Evolutionary conservation across 2,888 invertebrate species (phyloP), one percentile per base, ranked within the genome.

Genomic region (Polydrusus tereticollis): DNA sequence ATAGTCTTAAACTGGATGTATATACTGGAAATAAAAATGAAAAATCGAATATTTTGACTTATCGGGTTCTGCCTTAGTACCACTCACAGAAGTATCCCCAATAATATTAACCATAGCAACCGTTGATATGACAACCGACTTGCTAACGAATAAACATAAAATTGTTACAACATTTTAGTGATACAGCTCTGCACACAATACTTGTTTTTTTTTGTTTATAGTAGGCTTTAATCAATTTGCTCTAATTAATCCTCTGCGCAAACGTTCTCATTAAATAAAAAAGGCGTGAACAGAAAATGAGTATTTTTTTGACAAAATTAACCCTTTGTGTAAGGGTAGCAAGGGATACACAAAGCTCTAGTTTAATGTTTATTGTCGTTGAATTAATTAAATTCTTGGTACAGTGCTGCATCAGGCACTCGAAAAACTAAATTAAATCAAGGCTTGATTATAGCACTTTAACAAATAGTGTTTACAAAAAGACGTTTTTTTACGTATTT

Each of bases 401-500:
- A 26, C 14, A 50, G 14, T 10, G 20, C n/a, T 23, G 50, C 50
- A 50, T 14, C 26, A 20, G 26, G 14, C 14, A 6, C 20, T 23
- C 50, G n/a, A 20, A 50, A 23, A 50, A 50, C 23, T 26, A 26
- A 50, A 50, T 20, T 12, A 50, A 50, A 50, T 50, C 21, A 47
- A 4, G n/a, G 21, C 21, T 20, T 21, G 47, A 47, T 21, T 47
- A 12, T 21, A 16, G 38, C 4, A n/a, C 38, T 38, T 38, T 38
- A 12, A 33, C 2, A 10, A 5, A 10, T 33, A 33, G 33, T 33
- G 7, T n/a, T n/a, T n/a, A n/a, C n/a, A n/a, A n/a, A 33, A 10
- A 33, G 10, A 33, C 8, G 33, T 33, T 33, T 33, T 33, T 33
- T 33, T 7, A 33, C 33, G 33, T 33, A 33, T 5, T 33, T 33